Base-by-base conservation (phyloP, 2,888 invertebrate species). In the Leptinotarsa peninsularis region DNA sequence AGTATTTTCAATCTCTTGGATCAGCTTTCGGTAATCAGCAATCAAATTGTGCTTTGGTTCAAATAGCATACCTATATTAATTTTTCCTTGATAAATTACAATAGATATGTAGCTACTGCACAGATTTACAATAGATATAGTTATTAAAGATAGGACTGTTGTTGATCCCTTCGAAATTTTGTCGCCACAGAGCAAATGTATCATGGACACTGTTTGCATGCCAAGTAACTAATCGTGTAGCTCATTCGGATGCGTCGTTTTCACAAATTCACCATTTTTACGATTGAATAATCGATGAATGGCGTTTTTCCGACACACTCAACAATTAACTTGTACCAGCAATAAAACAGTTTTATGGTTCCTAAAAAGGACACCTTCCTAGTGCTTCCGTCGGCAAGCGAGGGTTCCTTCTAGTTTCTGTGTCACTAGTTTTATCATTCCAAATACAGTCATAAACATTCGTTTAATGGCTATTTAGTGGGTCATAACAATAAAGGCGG, bases 401-500 rank as follows among this genome's bases (percentile, higher is more conserved):
- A 49, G 17, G 58, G 17, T 70, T 56, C 49, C 70, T 70, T 17
- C 70, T 70, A 68, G 68, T 49, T 58, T 56, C 56, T 23, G n/a
- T 49, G 58, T 17, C 63, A 43, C 63, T 21, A 70, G 70, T 58
- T 58, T 78, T 78, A 76, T 83, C 81, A 77, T 78, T 79, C 76
- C 79, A 85, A 86, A 85, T 83, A 82, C 82, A 84, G 84, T 71
- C 75, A 86, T 88, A 87, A 87, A 87, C 85, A 85, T 84, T 80
- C 84, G 81, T 86, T 87, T 86, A 87, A 87, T 86, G 83, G 84
- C 85, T 84, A 84, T 84, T 87, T 86, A 86, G 84, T 84, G 83
- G 85, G 85, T 85, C 83, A 86, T 86, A 86, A 86, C 86, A 86
- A 87, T 87, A 87, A 87, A 87, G 82, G 66, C 83, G 84, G 84